Evolutionary conservation across 2,888 invertebrate species (phyloP), one percentile per base, ranked within the genome.

Genomic region (Cerceris ruficornis): DNA sequence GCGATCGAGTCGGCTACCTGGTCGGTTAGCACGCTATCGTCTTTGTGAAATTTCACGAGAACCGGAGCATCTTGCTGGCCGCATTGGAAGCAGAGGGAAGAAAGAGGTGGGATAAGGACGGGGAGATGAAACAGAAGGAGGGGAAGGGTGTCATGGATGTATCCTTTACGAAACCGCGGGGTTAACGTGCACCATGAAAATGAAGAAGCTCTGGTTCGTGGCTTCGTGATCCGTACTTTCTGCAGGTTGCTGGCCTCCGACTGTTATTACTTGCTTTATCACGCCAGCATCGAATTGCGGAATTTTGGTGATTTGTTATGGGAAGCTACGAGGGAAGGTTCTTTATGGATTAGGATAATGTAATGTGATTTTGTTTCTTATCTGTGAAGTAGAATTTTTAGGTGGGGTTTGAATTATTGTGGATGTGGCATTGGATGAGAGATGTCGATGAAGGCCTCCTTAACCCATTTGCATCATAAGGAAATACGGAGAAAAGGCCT

Each of bases 31-130:
- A 73, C 55, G 69, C 68, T 28, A 75, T 80, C 52, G 42, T 72
- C 46, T 71, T 60, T 49, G 59, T 62, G 52, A 79, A 82, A 74
- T 74, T 75, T 79, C 43, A 66, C 41, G 69, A 73, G 60, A 75
- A 50, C 8, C 67, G 8, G 55, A 14, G 14, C 14, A 55, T n/a
- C 55, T 39, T 14, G 14, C 52, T 59, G n/a, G 9, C 13, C 17
- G 43, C 8, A 42, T 57, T n/a, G 65, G 41, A 68, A 28, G 28
- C 28, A 28, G 28, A 28, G 28, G 28, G 4, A 28, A 28, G 28
- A 7, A 54, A 65, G 39, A n/a, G n/a, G 57, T 7, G 15, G 14
- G 46, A 28, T 28, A 4, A 28, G 28, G 28, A 28, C 4, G 28
- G 4, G 28, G 28, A 28, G 28, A 28, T 2, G 28, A 5, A 54